These are phyloP conservation scores for Drosophila fulvimacula DNA, from an alignment of 2,888 invertebrate species.

Conservation along the genomic window DNA sequence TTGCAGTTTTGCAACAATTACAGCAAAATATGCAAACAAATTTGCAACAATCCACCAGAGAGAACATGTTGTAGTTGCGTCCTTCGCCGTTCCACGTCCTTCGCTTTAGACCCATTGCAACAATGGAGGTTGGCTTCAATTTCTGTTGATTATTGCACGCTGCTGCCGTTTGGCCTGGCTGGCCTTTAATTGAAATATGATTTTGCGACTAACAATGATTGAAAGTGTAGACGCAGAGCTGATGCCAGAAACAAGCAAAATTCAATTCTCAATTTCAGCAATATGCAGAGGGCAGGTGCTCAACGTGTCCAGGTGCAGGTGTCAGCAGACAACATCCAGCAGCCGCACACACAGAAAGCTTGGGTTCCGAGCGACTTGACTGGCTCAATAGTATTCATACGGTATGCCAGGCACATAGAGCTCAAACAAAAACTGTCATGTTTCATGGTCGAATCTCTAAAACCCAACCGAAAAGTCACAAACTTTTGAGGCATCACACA, in stretches of 20 bases:
- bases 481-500: slow-evolving; percentile 57
- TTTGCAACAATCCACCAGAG: slow-evolving; percentile 43
- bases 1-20: slow-evolving; percentile 59
- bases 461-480: slow-evolving; percentile 54
- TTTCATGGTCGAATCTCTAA: slow-evolving; percentile 37
- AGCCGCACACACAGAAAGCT: slow-evolving; percentile 3
- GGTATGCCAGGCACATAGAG: slow-evolving; percentile 49
- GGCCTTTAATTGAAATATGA: slow-evolving; percentile 75
- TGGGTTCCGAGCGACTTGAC: slow-evolving; percentile 2
- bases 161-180: slow-evolving; percentile 14
- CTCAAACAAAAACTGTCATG: slow-evolving; percentile 68
- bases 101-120: neutral
- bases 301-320: slow-evolving; percentile 19
- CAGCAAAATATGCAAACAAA: slow-evolving; percentile 61
- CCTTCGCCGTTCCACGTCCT: neutral
- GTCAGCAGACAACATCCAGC: neutral
- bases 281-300: slow-evolving; percentile 61
- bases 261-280: slow-evolving; percentile 54
- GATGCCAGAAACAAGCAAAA: slow-evolving; percentile 30
- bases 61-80: slow-evolving; percentile 10
- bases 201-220: slow-evolving; percentile 58
- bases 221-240: slow-evolving; percentile 39
- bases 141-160: slow-evolving; percentile 60
- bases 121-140: slow-evolving; percentile 18
- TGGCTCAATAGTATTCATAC: slow-evolving; percentile 58